Evolutionary conservation across 2,888 invertebrate species (phyloP).

Genomic region (Synergus gifuensis): DNA sequence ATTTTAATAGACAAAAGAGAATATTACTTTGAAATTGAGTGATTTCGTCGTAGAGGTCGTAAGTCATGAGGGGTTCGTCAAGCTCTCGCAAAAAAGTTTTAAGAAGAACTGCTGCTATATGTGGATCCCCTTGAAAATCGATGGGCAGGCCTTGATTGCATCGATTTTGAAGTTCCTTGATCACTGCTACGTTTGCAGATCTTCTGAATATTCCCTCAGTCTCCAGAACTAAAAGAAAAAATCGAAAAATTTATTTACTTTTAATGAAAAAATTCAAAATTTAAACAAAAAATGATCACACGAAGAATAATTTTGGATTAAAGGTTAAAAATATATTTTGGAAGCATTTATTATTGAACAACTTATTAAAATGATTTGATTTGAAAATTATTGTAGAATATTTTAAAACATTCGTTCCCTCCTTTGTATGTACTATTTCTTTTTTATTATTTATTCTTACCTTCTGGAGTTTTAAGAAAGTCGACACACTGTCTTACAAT

Average conservation of each 20-base stretch:
- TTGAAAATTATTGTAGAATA: too few species aligned
- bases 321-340: not conserved
- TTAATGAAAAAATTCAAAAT: too few species aligned
- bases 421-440: not conserved
- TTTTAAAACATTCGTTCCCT: too few species aligned
- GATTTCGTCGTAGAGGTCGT: slow-evolving; percentile 95
- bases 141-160: slow-evolving; percentile 93
- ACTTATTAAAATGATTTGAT: too few species aligned
- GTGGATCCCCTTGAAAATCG: slow-evolving; percentile 89
- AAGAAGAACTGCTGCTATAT: slow-evolving; percentile 95
- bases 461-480: slow-evolving; percentile 92
- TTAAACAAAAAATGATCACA: too few species aligned
- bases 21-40: slow-evolving; percentile 90
- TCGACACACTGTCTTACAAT: slow-evolving; percentile 95
- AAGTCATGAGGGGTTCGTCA: slow-evolving; percentile 95
- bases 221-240: slow-evolving; percentile 85
- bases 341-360: too few species aligned
- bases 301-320: too few species aligned
- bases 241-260: not conserved
- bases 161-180: slow-evolving; percentile 90
- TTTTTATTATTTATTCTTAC: slow-evolving; percentile 77
- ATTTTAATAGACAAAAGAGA: slow-evolving; percentile 12
- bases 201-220: slow-evolving; percentile 98
- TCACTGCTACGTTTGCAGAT: slow-evolving; percentile 90
- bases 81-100: slow-evolving; percentile 96